A percentile compares a stretch with the other conserved stretches of the same genome.
These are phyloP conservation scores for Hypsibius dujardini DNA, from an alignment of 1,140 invertebrate species.

Conservation along the genomic window DNA sequence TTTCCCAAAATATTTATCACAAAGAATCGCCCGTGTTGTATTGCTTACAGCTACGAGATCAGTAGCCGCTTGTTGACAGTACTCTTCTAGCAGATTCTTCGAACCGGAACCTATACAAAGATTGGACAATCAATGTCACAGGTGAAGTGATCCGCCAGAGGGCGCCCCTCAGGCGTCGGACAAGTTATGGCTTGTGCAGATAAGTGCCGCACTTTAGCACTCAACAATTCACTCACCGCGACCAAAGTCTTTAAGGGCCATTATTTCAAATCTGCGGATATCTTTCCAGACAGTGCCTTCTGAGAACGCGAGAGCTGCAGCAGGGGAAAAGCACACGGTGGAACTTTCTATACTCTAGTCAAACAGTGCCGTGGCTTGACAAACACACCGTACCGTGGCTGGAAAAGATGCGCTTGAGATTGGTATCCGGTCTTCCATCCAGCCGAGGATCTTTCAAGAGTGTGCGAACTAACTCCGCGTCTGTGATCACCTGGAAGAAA, in stretches of 20 bases:
- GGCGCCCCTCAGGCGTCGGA: no score
- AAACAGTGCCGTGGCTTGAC: no score
- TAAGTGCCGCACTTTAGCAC: no score
- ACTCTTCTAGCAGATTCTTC: background rate
- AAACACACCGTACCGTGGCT: no score
- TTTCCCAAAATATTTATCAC: background rate
- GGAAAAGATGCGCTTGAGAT: no score
- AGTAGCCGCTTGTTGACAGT: background rate
- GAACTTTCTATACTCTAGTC: no score
- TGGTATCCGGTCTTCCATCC: no score
- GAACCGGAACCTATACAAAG: background rate
- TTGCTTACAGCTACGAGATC: no score
- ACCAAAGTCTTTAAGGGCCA: constrained; percentile 14
- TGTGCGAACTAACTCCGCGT: no score
- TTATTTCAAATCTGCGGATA: background rate
- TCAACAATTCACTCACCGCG: background rate
- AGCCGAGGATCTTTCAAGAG: no score
- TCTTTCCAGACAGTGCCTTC: background rate
- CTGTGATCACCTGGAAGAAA: no score
- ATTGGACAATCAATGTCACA: background rate
- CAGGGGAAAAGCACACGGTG: background rate
- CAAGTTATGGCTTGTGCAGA: no score
- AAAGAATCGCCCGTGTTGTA: background rate
- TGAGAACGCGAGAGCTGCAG: constrained; percentile 2
- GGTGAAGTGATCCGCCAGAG: background rate